phyloP scores from a whole-genome alignment of 2,888 invertebrate species.

The Melinopterus prodromus region DNA sequence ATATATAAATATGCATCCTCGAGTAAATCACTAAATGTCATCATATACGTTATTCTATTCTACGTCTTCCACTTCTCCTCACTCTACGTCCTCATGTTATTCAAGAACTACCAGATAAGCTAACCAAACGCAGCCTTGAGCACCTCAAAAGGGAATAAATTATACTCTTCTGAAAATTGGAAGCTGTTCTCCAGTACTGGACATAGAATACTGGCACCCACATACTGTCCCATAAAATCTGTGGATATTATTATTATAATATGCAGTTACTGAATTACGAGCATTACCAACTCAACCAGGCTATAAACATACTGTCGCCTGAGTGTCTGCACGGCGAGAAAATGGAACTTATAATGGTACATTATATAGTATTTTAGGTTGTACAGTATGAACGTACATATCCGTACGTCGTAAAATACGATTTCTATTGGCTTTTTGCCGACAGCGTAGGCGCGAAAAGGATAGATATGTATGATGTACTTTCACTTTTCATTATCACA shows the following conservation, averaged over 20 bases:
- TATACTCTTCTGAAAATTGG: not conserved
- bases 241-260: not conserved
- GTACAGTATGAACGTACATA: not conserved
- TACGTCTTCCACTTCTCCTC: no score
- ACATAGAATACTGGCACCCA: not conserved
- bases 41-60: no score
- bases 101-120: no score
- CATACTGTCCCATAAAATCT: not conserved
- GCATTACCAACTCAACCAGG: not conserved
- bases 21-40: no score
- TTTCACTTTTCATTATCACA: slow-evolving; percentile 26
- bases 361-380: not conserved
- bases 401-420: slow-evolving; percentile 11
- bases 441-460: slow-evolving; percentile 24
- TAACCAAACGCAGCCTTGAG: no score
- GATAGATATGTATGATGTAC: slow-evolving; percentile 25
- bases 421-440: slow-evolving; percentile 21
- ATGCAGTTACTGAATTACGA: not conserved
- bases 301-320: not conserved
- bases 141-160: no score
- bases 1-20: no score
- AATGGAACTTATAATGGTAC: not conserved
- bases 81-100: no score
- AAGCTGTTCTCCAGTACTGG: not conserved
- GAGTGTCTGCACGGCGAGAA: not conserved